Percentiles rank a stretch among this genome's conserved stretches.
These are phyloP conservation scores for Arremon aurantiirostris DNA, from an alignment of 2,797 vertebrate genomes.

Conservation along the genomic window DNA sequence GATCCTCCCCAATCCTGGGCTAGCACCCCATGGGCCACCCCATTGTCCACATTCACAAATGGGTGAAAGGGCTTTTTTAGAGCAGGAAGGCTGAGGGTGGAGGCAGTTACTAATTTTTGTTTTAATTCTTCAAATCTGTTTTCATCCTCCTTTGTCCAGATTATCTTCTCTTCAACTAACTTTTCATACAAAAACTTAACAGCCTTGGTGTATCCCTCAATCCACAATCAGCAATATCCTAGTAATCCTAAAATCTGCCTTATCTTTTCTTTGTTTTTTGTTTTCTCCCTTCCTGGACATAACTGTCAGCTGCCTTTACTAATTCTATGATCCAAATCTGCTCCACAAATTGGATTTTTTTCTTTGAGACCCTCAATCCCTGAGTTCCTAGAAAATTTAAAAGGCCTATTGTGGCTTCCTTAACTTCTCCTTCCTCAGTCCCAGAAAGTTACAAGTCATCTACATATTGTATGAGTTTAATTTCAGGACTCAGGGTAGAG, in stretches of 20 bases:
- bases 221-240: background rate
- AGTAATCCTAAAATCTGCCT: background rate
- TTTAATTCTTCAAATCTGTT: background rate
- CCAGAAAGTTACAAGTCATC: background rate
- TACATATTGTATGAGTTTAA: background rate
- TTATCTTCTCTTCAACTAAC: background rate
- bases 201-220: background rate
- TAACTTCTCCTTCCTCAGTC: background rate
- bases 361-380: background rate
- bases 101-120: background rate
- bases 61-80: background rate
- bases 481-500: background rate
- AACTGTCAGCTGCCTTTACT: background rate
- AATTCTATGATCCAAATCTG: background rate
- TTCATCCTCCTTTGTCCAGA: background rate
- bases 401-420: background rate
- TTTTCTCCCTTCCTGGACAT: background rate
- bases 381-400: background rate
- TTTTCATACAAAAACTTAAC: background rate
- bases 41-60: background rate
- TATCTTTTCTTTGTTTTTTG: background rate
- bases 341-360: background rate
- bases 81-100: background rate
- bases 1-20: background rate
- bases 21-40: background rate